Base-by-base conservation (phyloP, 2,113 vertebrate genomes). In the Otus sunia region DNA sequence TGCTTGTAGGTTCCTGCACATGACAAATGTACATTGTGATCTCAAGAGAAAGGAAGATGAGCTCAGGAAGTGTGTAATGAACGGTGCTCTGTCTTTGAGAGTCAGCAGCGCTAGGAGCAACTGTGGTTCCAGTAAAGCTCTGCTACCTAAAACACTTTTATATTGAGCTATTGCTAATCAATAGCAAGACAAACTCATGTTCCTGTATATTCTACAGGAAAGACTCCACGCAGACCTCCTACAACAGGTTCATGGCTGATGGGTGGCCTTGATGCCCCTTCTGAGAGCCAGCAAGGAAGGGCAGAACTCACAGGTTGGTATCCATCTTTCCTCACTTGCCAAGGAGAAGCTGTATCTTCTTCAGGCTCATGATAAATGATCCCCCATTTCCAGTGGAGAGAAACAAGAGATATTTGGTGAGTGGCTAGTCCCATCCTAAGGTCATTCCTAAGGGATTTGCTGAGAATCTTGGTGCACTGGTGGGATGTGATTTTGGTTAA, bases 41-140 rank as follows among this genome's bases (percentile, higher is more conserved):
- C 83, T 92, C 75, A 67, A 62, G 86, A 76, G 86, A 78, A 92
- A 76, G 71, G 82, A 88, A 32, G 67, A 88, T 29, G 68, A 77
- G 90, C 83, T 92, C 67, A 69, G 86, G 91, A 94, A 92, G 47
- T 34, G 43, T 55, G 45, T 18, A 90, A 77, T 80, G 92, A 93
- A 86, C 1, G 3, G 55, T 25, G 45, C 41, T 94, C 62, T 90
- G 50, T 68, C 85, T 86, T 53, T 71, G 79, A 80, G 53, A 95
- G 62, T 69, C 87, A 79, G 85, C 93, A 96, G 63, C 74, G 82
- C 29, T 6, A 56, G 67, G 26, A 86, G 27, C n/a, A 74, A 47
- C 78, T 11, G 58, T 0, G 0, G 47, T 88, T 93, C 90, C 85
- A 83, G 85, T 25, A 88, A 88, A 93, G 32, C 22, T 90, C 50